A percentile compares a stretch with the other conserved stretches of the same genome.
These are phyloP conservation scores for Beris chalybata DNA, from an alignment of 2,888 invertebrate species.

Conservation along the genomic window DNA sequence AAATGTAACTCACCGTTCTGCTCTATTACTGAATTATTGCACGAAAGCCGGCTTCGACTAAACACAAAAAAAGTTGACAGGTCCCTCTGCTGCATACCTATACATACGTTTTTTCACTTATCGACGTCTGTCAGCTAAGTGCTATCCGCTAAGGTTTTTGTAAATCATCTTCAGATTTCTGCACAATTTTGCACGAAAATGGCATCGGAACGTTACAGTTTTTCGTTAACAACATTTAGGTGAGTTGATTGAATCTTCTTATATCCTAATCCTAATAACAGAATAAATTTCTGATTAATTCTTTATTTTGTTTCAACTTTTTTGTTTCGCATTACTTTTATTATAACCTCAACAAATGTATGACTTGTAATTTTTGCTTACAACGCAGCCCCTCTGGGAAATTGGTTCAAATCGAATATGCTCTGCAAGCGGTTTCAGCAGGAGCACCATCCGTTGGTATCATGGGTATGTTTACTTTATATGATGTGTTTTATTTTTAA, in stretches of 20 bases:
- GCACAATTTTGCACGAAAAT: conserved; percentile 55
- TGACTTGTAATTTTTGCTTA: conserved; percentile 44
- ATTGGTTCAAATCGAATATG: conserved; percentile 99
- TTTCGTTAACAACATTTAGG: conserved; percentile 82
- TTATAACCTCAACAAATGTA: conserved; percentile 47
- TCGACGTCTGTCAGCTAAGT: neutral
- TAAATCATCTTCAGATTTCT: conserved; percentile 23
- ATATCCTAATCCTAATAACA: neutral
- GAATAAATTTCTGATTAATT: no score
- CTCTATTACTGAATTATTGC: no score
- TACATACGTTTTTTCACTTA: no score
- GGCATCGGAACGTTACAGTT: conserved; percentile 96
- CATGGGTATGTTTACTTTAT: conserved; percentile 68
- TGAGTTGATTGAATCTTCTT: conserved; percentile 47
- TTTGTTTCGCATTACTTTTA: neutral
- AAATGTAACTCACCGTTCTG: no score
- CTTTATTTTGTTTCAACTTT: neutral
- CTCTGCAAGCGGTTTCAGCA: conserved; percentile 95
- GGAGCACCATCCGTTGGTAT: conserved; percentile 99
- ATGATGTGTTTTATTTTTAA: neutral
- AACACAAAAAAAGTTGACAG: no score
- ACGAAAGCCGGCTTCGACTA: no score
- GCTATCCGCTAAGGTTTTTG: neutral
- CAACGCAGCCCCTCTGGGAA: conserved; percentile 92
- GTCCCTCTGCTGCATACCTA: no score